Base-by-base conservation (phyloP, 2,797 vertebrate species). In the Poeciliopsis infans region DNA sequence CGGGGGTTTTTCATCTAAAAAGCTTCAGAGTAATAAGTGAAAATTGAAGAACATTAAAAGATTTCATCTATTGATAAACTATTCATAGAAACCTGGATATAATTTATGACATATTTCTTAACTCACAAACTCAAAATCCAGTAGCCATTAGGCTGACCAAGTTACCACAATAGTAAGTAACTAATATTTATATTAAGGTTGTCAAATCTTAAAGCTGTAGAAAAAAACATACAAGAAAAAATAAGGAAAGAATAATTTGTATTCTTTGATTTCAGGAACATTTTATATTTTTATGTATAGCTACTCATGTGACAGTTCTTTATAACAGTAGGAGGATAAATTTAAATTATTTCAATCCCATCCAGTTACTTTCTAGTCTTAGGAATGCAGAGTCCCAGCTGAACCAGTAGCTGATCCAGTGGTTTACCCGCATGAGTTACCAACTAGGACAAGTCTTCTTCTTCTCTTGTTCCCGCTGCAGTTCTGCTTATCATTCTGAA, bases 371-470 rank as follows among this genome's bases (percentile, higher is more conserved):
- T 55, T 55, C 36, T 45, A 18, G 47, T 5, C 23, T 28, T 18
- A 10, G 59, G 36, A 20, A 33, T 28, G 25, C 3, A n/a, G 31
- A 71, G 23, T 5, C 20, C n/a, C 36, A 71, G 25, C n/a, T 16
- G 76, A 72, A 15, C 51, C 51, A 78, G n/a, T 43, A 31, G n/a
- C 75, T 69, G 33, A 23, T 53, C 15, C 36, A 53, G 16, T 33
- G 28, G 76, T 25, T 57, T 20, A 43, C 11, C 49, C 8, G 53
- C 68, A 47, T 72, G 68, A 78, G 36, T 77, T 77, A 45, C n/a
- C 39, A 77, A 57, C 47, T 77, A 45, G 76, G 49, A 70, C 49
- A 33, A 55, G 43, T 25, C 31, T 3, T 23, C 7, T 2, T 20
- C n/a, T 69, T 25, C 23, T 69, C 15, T 39, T 39, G 33, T 41